A percentile compares a stretch with the other conserved stretches of the same genome.
Evolutionary conservation across 2,113 vertebrate genomes (phyloP).

Genomic region (Mellivora capensis): DNA sequence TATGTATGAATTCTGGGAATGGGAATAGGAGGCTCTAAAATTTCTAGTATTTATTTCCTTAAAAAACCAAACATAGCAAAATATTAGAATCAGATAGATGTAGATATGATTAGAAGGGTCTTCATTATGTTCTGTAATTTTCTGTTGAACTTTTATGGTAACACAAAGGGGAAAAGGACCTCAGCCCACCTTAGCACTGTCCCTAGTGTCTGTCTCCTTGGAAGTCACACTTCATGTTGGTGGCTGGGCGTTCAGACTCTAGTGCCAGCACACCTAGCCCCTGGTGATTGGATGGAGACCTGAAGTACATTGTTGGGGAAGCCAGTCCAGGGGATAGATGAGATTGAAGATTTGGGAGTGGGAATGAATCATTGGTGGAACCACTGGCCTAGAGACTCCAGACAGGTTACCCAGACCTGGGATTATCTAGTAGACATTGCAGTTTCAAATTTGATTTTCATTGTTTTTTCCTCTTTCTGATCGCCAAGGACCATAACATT

Average conservation of each 20-base stretch:
- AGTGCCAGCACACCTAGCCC: rapidly evolving
- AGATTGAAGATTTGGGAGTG: background rate
- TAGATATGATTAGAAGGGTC: background rate
- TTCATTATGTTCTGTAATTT: background rate
- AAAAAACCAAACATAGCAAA: background rate
- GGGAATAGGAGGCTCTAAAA: background rate
- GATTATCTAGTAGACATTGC: background rate
- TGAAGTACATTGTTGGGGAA: background rate
- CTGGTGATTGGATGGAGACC: background rate
- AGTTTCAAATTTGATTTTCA: background rate
- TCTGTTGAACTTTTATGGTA: background rate
- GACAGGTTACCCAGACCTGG: background rate
- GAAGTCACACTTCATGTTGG: background rate
- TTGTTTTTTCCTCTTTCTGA: background rate
- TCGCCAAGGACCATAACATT: background rate
- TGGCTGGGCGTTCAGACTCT: background rate
- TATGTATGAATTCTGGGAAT: background rate
- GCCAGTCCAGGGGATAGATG: background rate
- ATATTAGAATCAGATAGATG: background rate
- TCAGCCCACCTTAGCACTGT: background rate
- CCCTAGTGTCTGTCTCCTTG: background rate
- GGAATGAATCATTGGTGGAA: background rate
- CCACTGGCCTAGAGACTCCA: background rate
- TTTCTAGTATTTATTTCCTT: background rate
- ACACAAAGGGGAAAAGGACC: background rate